Percentiles rank a stretch among this genome's conserved stretches.
Evolutionary conservation across 2,797 vertebrate genomes (phyloP).

Genomic region (Manis crassicaudata): DNA sequence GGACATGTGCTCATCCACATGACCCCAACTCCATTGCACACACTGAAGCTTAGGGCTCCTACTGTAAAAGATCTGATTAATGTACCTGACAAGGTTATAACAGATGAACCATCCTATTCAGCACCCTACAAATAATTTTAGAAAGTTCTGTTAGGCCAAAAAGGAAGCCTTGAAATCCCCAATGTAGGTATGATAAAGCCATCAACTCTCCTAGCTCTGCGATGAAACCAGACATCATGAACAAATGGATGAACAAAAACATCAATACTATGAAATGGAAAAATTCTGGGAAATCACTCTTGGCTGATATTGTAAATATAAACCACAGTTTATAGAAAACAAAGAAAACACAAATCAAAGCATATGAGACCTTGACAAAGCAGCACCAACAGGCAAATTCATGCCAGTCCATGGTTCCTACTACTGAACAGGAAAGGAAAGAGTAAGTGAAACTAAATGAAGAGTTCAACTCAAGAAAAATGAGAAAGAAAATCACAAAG

Average conservation of each 20-base stretch:
- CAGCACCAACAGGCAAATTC: background rate
- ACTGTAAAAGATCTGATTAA: background rate
- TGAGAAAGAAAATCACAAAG: background rate
- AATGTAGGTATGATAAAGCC: background rate
- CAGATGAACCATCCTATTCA: accelerated
- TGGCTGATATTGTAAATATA: background rate
- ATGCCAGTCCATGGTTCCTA: background rate
- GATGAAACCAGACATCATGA: background rate
- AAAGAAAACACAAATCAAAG: background rate
- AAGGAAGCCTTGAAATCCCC: background rate
- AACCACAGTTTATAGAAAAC: background rate
- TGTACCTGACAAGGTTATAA: accelerated
- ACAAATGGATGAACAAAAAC: background rate
- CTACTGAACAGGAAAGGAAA: background rate
- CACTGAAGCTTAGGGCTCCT: no score
- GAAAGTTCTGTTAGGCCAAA: no score
- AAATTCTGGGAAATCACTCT: background rate
- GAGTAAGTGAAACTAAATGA: accelerated
- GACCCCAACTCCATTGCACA: background rate
- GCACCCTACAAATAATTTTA: accelerated
- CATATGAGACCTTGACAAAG: accelerated
- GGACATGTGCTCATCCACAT: accelerated
- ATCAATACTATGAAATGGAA: background rate
- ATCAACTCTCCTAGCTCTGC: background rate
- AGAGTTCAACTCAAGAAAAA: background rate